These are phyloP conservation scores for Phyllotreta cruciferae DNA, from an alignment of 2,888 invertebrate genomes.

Conservation along the genomic window DNA sequence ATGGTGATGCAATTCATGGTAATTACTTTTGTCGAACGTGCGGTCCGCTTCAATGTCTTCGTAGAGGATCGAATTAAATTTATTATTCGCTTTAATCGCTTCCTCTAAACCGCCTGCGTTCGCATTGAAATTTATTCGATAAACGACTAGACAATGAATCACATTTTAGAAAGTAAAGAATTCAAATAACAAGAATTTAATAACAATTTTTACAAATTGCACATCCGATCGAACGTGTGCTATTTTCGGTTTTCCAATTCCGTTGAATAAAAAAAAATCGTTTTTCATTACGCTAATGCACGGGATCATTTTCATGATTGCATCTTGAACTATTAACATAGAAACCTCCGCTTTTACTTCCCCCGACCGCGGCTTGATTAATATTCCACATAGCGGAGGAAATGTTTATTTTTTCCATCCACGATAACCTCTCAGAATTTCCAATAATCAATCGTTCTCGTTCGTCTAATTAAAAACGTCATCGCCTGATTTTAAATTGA, in stretches of 20 bases:
- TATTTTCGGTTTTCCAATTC: too few species aligned
- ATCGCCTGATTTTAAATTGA: too few species aligned
- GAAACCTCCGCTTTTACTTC: slow-evolving; percentile 1
- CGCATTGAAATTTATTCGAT: too few species aligned
- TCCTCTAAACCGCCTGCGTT: too few species aligned
- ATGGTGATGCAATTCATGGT: slow-evolving; percentile 13
- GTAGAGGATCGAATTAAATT: slow-evolving; percentile 1
- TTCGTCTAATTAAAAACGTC: too few species aligned
- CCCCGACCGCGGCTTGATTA: neutral
- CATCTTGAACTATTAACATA: slow-evolving; percentile 2
- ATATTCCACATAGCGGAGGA: too few species aligned
- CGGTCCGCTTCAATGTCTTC: slow-evolving; percentile 12
- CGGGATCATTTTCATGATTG: neutral
- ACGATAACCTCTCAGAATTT: neutral
- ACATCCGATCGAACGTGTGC: too few species aligned
- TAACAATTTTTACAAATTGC: too few species aligned
- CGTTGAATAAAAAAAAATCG: too few species aligned
- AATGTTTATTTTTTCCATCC: neutral
- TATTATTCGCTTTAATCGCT: neutral
- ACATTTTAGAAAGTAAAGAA: too few species aligned
- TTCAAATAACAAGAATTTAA: too few species aligned
- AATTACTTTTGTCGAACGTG: slow-evolving; percentile 7
- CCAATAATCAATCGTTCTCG: neutral
- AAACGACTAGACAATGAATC: too few species aligned
- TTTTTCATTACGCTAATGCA: neutral